Evolutionary conservation across 2,797 vertebrate species (phyloP), one percentile per base, ranked within the genome.

Genomic region (Siniperca obscura): DNA sequence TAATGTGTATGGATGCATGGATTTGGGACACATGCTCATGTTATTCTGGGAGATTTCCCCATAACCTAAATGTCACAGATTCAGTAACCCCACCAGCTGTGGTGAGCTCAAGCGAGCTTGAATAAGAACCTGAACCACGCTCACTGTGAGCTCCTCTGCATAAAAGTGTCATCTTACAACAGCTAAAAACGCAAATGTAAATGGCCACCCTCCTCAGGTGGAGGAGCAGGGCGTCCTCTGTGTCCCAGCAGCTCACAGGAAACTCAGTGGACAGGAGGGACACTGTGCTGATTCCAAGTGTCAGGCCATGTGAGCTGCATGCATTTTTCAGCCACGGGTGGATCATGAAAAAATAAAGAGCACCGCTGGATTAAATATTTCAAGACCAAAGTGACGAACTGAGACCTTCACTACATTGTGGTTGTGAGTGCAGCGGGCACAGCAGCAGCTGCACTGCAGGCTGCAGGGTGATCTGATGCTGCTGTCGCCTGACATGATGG

Each of bases 281-380:
- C 68, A 2, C 81, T 19, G 80, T 11, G 65, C 80, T 91, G 89
- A 95, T 84, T 91, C 83, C 85, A 86, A 91, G 82, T 89, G 92
- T 90, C 91, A 89, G 87, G 70, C 76, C 76, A 40, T 67, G 74
- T 81, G 84, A 90, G 79, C 69, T 9, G 79, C 89, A 87, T 92
- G 82, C 86, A 91, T 89, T 90, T 94, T 91, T 93, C 73, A 94
- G 76, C 74, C 79, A n/a, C 17, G 44, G 57, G 52, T 57, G 76
- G 21, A 60, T 86, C 82, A 92, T 94, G 77, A 93, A 95, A 94
- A 90, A 93, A 79, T 92, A 93, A 94, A 84, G 79, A 87, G 74
- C 42, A 14, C 61, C 46, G 52, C 85, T 75, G 86, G 72, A 87
- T 86, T 90, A 73, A 92, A 91, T 94, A 93, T 91, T 94, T 92